Evolutionary conservation across 2,888 invertebrate species (phyloP).

Genomic region (Oligia strigilis): DNA sequence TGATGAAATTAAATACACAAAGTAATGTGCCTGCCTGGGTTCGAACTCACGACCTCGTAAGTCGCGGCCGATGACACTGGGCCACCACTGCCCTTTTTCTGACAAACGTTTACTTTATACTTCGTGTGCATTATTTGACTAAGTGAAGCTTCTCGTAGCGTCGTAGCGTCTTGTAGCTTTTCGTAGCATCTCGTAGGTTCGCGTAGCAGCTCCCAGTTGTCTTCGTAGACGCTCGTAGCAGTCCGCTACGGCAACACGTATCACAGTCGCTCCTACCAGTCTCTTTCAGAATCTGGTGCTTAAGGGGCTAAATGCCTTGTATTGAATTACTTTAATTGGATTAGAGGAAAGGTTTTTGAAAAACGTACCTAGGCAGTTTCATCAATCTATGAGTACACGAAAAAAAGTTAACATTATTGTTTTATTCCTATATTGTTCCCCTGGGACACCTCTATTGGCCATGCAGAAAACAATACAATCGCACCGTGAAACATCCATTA

Average conservation of each 20-base stretch:
- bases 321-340: not conserved
- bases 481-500: not conserved
- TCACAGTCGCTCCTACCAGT: not conserved
- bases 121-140: not conserved
- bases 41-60: too few relatives aligned
- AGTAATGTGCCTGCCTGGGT: too few relatives aligned
- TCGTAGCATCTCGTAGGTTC: conserved; percentile 1
- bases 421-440: not conserved
- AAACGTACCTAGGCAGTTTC: not conserved
- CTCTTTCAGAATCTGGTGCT: not conserved
- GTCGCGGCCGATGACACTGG: too few relatives aligned
- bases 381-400: not conserved
- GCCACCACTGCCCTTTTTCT: too few relatives aligned
- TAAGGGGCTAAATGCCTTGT: not conserved
- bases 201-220: conserved; percentile 4
- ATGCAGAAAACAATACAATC: not conserved
- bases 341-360: not conserved
- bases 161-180: not conserved
- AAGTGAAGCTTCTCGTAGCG: not conserved
- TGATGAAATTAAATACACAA: too few relatives aligned
- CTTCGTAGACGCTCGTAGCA: conserved; percentile 40
- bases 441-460: not conserved
- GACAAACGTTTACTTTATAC: not conserved
- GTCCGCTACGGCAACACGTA: conserved; percentile 10
- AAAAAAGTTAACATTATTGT: not conserved